Base-by-base conservation (phyloP, 2,888 invertebrate genomes). In the Ectobius pallidus region DNA sequence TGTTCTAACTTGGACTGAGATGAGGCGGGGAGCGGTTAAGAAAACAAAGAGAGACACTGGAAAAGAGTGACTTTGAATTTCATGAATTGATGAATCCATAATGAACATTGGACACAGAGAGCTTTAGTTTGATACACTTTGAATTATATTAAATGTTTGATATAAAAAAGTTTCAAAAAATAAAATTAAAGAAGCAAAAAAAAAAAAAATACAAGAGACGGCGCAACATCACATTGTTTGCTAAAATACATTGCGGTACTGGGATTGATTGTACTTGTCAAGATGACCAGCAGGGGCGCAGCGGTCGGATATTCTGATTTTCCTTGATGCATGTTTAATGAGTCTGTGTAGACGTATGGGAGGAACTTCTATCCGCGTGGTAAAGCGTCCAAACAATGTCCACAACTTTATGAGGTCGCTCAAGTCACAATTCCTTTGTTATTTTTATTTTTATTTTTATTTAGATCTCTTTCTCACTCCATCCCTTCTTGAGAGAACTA, bases 1-100 rank as follows among this genome's bases (percentile, higher is more conserved):
- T 46, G 46, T 46, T 18, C 18, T 46, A 44, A 44, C 11, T 18
- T 44, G 44, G 1, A 4, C 1, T n/a, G 14, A 4, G 6, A n/a
- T 4, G n/a, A n/a, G n/a, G n/a, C 6, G 46, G 18, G 46, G 46
- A 46, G 46, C n/a, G 3, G 46, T 6, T 6, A 18, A 6, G 52
- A 14, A 30, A 22, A 63, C 63, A 63, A 63, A 63, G 63, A 65
- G 65, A 32, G 30, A 3, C 9, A 6, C 58, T 32, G n/a, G 58
- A 16, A 58, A 30, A 58, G 58, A 30, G 58, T n/a, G 30, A 25
- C 58, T 58, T 58, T 58, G 58, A 58, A 25, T 58, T 30, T 22
- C 58, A 25, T 69, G 69, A 69, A 69, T 69, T 69, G 69, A 69
- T 69, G 69, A 69, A 69, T 55, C 69, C 39, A 39, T 69, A 69